Base-by-base conservation (phyloP, 2,113 vertebrate species). In the Bucco capensis region DNA sequence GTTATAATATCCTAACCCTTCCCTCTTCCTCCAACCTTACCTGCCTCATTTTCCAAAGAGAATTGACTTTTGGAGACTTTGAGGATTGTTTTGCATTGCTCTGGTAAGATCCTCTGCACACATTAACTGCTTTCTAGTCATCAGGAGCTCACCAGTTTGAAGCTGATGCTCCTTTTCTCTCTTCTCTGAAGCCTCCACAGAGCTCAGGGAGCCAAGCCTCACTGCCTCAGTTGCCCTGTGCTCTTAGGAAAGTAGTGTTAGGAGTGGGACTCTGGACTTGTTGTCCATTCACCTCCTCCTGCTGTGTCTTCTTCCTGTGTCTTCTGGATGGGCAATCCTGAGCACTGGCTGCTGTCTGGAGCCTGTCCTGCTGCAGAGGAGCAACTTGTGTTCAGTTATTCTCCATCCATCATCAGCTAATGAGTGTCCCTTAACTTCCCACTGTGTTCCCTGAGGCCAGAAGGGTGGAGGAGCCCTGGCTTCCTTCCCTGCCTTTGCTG, bases 391-490 rank as follows among this genome's bases (percentile, higher is more conserved):
- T 50, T 74, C 72, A 21, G 1, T 38, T 33, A 24, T 12, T 83
- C 27, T 35, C 31, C 44, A 40, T 57, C 79, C 50, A 31, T 53
- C 83, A 65, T 25, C 62, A 21, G 8, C 30, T 65, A 14, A n/a
- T 6, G 19, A 31, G 40, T 1, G 2, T 51, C 62, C 67, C 0
- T 31, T 3, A 25, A 6, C 62, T 50, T 35, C 62, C 33, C 2
- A 0, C 2, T 2, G 14, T 13, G 35, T 25, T 47, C 76, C 5
- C 1, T 9, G 38, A 57, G 65, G 18, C 31, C 23, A 11, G 2
- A 19, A 46, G 33, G 47, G 27, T 25, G 40, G 21, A 64, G 56
- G n/a, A 67, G 47, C 65, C 53, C 25, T 8, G 2, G 15, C 19
- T 35, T 51, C 35, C 22, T 23, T 56, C 28, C 17, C 21, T 61